These are phyloP conservation scores for Cairina moschata DNA, from an alignment of 2,113 vertebrate species.

Conservation along the genomic window DNA sequence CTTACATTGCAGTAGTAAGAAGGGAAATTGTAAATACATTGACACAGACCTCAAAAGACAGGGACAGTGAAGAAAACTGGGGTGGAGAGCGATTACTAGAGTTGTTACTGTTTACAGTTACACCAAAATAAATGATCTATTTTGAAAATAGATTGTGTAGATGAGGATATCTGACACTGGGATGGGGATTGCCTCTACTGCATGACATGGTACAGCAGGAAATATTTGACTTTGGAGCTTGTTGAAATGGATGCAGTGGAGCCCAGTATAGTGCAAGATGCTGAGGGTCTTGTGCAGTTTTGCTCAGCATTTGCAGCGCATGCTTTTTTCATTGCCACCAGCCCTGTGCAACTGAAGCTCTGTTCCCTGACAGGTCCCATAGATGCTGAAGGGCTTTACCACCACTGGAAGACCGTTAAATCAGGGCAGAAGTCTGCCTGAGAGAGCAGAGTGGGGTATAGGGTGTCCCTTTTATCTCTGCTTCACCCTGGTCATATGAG, in stretches of 20 bases:
- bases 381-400: neutral
- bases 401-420: rapidly evolving
- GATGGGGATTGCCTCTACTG: neutral
- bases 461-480: neutral
- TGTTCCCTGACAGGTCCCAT: neutral
- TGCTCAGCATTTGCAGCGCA: neutral
- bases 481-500: neutral
- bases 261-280: neutral
- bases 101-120: neutral
- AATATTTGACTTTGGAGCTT: neutral
- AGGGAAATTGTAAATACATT: neutral
- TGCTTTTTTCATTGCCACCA: neutral
- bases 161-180: neutral
- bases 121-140: neutral
- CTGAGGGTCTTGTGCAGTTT: neutral
- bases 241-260: neutral
- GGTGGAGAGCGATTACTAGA: neutral
- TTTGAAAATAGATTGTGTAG: neutral
- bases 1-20: neutral
- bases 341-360: neutral
- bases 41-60: neutral
- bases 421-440: neutral
- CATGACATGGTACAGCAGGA: neutral
- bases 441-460: neutral
- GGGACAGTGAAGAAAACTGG: neutral